phyloP scores from a whole-genome alignment of 2,113 vertebrate genomes.

The Colossoma macropomum region DNA sequence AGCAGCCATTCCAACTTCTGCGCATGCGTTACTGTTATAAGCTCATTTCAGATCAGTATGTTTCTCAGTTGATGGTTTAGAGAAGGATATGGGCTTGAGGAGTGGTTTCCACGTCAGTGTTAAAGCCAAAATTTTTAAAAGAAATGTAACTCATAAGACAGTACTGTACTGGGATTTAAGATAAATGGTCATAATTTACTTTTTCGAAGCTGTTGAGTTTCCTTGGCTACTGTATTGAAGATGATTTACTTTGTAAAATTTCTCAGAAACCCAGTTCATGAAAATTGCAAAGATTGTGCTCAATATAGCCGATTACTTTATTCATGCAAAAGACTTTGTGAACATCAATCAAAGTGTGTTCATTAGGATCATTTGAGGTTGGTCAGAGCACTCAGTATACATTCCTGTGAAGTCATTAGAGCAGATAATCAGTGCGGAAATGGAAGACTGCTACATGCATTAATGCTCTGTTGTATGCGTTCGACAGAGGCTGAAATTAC shows the following conservation, averaged over 20 bases:
- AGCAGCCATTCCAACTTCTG: not conserved
- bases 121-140: not conserved
- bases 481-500: not conserved
- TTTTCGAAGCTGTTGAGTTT: not conserved
- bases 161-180: no score
- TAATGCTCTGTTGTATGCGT: not conserved
- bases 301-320: not conserved
- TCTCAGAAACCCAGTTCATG: not conserved
- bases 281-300: not conserved
- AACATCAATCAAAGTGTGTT: not conserved
- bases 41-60: not conserved
- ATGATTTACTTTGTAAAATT: not conserved
- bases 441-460: not conserved
- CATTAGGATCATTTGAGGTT: not conserved
- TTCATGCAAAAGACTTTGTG: not conserved
- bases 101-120: not conserved
- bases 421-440: not conserved
- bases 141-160: not conserved
- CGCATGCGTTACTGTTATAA: not conserved
- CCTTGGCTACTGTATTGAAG: not conserved
- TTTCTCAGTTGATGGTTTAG: not conserved
- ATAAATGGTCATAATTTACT: no score
- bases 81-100: not conserved
- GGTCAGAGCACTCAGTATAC: not conserved
- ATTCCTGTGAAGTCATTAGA: not conserved